Evolutionary conservation across 1,140 invertebrate genomes (phyloP), one percentile per base, ranked within the genome.

Genomic region (Lordiphosa clarofinis): DNA sequence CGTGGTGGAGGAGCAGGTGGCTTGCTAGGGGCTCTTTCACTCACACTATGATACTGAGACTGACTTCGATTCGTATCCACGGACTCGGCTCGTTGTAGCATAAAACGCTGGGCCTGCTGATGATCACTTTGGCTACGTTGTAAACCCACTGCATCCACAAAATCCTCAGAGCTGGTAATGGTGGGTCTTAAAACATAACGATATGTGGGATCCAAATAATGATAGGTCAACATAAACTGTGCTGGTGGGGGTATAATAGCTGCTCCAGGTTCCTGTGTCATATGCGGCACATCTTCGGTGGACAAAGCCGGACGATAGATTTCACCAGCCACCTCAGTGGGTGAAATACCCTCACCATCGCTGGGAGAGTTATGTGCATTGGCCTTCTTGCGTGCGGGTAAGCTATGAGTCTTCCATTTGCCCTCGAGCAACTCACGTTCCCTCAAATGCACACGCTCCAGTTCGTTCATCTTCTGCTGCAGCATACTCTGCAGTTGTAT

Each of bases 321-420:
- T 66, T 71, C 86, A 71, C 37, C 64, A 59, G 19, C 89, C 60
- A 54, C 57, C 15, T 89, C 89, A 4, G 90, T 89, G 6, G 89
- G 89, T 66, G 61, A 89, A 63, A 75, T 90, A 13, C 90, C 89
- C 4, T 84, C 78, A 0, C 88, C 89, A 24, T 90, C 90, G 1
- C 90, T 91, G 8, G 91, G 90, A 63, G 92, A 92, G 28, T 90
- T 91, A 28, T 90, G 90, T 3, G 90, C 81, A 40, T 90, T 90
- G 9, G 90, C 87, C 89, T 95, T 94, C 82, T 95, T 96, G 43
- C 95, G 91, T 1, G 95, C 95, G 49, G 95, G 95, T 60, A 96
- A 88, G 87, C 94, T 95, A 84, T 96, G 95, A 1, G 95, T 96
- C 89, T 96, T 96, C 94, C 95, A 96, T 89, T 95, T 94, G 21